Evolutionary conservation across 92 coral and sea anemone genomes (phyloP).

Genomic region (Scolanthus callimorphus): DNA sequence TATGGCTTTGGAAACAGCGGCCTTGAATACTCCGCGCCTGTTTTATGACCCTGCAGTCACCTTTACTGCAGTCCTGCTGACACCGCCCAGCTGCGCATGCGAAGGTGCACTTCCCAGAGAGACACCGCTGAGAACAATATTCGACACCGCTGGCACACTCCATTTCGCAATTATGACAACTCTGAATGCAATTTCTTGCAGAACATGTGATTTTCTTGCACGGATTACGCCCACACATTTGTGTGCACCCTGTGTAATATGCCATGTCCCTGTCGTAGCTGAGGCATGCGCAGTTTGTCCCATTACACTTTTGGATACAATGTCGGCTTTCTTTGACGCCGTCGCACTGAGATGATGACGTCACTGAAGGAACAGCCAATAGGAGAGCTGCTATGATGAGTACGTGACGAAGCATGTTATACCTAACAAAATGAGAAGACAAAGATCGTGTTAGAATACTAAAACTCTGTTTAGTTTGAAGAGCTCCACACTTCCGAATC

Average conservation of each 20-base stretch:
- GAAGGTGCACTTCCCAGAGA: slow-evolving; percentile 63
- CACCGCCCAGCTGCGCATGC: slow-evolving; percentile 60
- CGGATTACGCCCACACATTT: slow-evolving; percentile 33
- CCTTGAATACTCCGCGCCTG: not conserved
- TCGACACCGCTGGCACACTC: slow-evolving; percentile 78
- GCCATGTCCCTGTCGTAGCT: slow-evolving; percentile 15
- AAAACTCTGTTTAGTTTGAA: too few relatives aligned
- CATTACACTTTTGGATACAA: slow-evolving; percentile 67
- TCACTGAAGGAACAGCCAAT: slow-evolving; percentile 13
- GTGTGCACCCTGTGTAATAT: slow-evolving; percentile 52
- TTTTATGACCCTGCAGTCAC: slow-evolving; percentile 21
- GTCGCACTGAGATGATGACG: slow-evolving; percentile 33
- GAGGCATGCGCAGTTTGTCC: slow-evolving; percentile 48
- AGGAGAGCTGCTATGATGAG: slow-evolving; percentile 6
- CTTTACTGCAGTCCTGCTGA: slow-evolving; percentile 33
- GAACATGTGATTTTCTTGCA: slow-evolving; percentile 57
- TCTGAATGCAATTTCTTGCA: slow-evolving; percentile 65
- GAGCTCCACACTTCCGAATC: too few relatives aligned
- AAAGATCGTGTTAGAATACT: too few relatives aligned
- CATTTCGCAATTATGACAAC: slow-evolving; percentile 81
- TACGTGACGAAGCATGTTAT: not conserved
- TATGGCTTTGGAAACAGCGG: slow-evolving; percentile 20
- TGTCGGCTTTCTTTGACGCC: slow-evolving; percentile 26
- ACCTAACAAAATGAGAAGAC: too few relatives aligned
- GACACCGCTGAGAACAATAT: slow-evolving; percentile 73